A percentile compares a stretch with the other conserved stretches of the same genome.
Conservation (phyloP, 2,888 invertebrate genomes). For the Formica aserva region DNA sequence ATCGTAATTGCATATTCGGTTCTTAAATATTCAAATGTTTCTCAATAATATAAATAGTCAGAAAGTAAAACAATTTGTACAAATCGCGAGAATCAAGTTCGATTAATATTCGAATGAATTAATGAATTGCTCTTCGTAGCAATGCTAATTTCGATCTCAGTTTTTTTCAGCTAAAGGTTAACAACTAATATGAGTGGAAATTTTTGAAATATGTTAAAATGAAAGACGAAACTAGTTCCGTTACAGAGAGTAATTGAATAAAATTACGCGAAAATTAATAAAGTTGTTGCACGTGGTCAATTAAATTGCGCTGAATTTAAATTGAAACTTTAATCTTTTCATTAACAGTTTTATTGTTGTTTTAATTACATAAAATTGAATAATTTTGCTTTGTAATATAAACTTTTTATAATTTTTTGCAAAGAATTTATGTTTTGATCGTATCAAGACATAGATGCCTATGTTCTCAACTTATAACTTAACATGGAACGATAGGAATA, state of each 20-base stretch:
- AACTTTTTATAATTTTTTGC: neutral
- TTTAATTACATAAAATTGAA: neutral
- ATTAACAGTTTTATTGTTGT: neutral
- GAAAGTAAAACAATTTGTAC: neutral
- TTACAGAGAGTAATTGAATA: neutral
- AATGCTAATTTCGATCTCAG: neutral
- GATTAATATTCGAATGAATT: neutral
- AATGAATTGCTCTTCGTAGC: neutral
- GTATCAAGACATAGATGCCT: neutral
- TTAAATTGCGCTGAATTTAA: neutral
- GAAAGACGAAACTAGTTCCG: neutral
- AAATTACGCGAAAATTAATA: neutral
- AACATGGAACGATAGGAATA: neutral
- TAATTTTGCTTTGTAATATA: neutral
- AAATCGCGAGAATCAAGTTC: neutral
- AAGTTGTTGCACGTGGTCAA: neutral
- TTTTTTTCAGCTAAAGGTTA: neutral
- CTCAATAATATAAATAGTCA: neutral
- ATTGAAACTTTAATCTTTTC: neutral
- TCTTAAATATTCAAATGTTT: neutral
- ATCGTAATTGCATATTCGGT: neutral
- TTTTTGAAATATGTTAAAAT: neutral
- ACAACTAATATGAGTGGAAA: neutral
- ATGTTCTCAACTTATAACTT: neutral
- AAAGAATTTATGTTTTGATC: neutral